Base-by-base conservation (phyloP, 2,113 vertebrate genomes). In the Salvelinus namaycush region DNA sequence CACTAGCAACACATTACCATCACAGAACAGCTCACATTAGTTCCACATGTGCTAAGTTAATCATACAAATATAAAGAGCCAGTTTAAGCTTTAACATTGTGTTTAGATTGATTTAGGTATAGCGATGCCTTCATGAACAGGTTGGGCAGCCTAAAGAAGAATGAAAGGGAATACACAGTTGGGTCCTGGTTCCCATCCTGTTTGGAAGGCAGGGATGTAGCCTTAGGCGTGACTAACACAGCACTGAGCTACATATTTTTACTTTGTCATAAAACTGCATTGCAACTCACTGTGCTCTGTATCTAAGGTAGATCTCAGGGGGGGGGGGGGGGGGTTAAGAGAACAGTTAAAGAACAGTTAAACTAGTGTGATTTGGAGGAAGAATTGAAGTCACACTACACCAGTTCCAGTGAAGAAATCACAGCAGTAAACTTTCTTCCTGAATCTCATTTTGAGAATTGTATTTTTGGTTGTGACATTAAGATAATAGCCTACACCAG, bases 141-240 rank as follows among this genome's bases (percentile, higher is more conserved):
- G 70, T 71, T 71, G 12, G 48, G 48, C 49, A 51, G 70, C 22
- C 18, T 69, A 12, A 1, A 39, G 27, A 20, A 39, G 68, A n/a
- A 26, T 26, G 6, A 3, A 44, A 16, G 64, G 64, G 60, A 84
- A 73, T 60, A 16, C 34, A 24, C 67, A 1, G 2, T 22, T 7
- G 75, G 13, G 79, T 88, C 89, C 89, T 84, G 83, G 62, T 80
- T 27, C 6, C 44, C 64, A 79, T 90, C 89, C 89, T 82, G 86
- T 70, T 82, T 13, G 70, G 29, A 73, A 22, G 14, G 26, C 12
- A 54, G 67, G 79, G 83, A 84, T 68, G 80, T 20, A 54, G 51
- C 51, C 16, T 34, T 34, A 54, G 62, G 29, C 11, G 22, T 71
- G 48, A 44, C 48, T 44, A 26, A 8, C 34, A 12, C 14, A 16